Base-by-base conservation (phyloP, 2,113 vertebrate species). In the Machaerirhynchus nigripectus region DNA sequence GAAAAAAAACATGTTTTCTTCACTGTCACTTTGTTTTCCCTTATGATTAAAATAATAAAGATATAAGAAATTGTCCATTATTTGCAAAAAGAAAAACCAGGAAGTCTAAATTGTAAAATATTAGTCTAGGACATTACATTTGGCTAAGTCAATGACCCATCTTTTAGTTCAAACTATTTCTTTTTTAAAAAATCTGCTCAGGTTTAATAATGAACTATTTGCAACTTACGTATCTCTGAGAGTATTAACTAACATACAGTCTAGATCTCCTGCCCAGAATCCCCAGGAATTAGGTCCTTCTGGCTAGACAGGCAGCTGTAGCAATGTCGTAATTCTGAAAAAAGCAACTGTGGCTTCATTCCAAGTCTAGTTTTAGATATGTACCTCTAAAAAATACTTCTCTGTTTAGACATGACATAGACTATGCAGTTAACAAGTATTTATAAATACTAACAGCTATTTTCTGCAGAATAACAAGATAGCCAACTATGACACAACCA, bases 321-420 rank as follows among this genome's bases (percentile, higher is more conserved):
- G 15, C 10, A 1, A 56, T 90, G 68, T 24, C 0, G 13, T 78
- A 74, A 96, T 78, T 53, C 75, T 60, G 52, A 69, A 93, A 88
- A 83, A 87, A 77, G 50, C 52, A 94, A 16, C 92, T 16, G 17
- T 33, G 61, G 85, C 74, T 94, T 92, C 84, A 78, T 88, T 93
- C 95, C 93, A 94, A 95, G 90, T 71, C 79, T 78, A 78, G 77
- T 69, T 95, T 81, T 56, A 98, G 97, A 97, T 96, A 84, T 10
- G 52, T 21, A 87, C 57, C 77, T 84, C 88, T 80, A 42, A 81
- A 84, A 97, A 96, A 93, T 63, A 85, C 74, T 95, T 65, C 70
- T 95, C 69, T 92, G 89, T 87, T 96, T 61, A 92, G 90, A 88
- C 71, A 77, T 0, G 9, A 80, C 74, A 46, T 4, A 90, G 87